Evolutionary conservation across 2,113 vertebrate species (phyloP).

Genomic region (Rhea americana): DNA sequence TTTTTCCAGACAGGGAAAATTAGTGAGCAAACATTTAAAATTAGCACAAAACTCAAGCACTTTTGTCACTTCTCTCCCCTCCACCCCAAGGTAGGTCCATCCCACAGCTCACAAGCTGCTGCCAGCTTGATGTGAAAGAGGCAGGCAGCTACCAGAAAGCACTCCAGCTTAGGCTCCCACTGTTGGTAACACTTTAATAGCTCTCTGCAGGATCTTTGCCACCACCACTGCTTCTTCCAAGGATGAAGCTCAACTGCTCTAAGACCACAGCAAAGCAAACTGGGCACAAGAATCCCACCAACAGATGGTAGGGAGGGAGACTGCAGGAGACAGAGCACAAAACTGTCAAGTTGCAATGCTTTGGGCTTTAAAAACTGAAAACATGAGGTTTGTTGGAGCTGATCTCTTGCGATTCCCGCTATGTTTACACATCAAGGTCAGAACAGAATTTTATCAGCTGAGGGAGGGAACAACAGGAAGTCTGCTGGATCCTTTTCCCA

Average conservation of each 20-base stretch:
- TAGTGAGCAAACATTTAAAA: not conserved
- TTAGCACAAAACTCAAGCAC: not conserved
- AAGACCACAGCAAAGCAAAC: conserved; percentile 59
- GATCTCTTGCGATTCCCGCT: conserved; percentile 46
- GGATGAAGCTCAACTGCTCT: conserved; percentile 58
- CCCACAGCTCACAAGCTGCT: not conserved
- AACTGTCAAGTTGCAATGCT: conserved; percentile 57
- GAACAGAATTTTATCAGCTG: conserved; percentile 34
- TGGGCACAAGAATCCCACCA: conserved; percentile 64
- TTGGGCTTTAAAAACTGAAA: conserved; percentile 46
- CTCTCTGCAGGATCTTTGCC: conserved; percentile 69
- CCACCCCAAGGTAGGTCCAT: not conserved
- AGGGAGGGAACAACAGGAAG: conserved; percentile 53
- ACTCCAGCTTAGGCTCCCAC: conserved; percentile 29
- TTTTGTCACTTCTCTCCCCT: not conserved
- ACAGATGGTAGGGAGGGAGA: conserved; percentile 60
- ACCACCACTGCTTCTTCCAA: conserved; percentile 60
- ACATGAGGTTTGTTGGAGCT: not conserved
- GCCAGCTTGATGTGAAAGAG: conserved; percentile 32
- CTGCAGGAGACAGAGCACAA: conserved; percentile 1
- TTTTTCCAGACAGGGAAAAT: not conserved
- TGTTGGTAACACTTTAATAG: conserved; percentile 61
- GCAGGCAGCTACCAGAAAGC: conserved; percentile 35
- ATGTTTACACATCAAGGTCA: conserved; percentile 50
- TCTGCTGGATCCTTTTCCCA: conserved; percentile 33